Percentiles rank a stretch among this genome's conserved stretches.
phyloP scores from a whole-genome alignment of 2,888 invertebrate genomes.

The Rhorus exstirpatorius region DNA sequence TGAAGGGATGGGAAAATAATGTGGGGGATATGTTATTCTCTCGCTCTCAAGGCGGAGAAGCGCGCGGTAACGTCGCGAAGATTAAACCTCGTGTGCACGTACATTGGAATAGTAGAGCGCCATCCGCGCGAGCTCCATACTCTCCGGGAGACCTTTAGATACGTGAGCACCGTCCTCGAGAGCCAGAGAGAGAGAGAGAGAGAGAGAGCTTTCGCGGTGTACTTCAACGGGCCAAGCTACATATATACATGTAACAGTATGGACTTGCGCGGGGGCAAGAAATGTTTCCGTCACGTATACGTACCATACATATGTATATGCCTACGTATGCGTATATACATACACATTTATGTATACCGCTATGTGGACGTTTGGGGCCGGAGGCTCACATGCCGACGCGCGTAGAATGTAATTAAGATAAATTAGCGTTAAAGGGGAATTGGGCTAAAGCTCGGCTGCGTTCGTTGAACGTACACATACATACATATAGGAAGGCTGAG shows the following conservation, averaged over 20 bases:
- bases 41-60: conserved; percentile 70
- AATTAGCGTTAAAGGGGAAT: conserved; percentile 85
- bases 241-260: conserved; percentile 41
- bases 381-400: conserved; percentile 80
- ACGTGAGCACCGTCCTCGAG: conserved; percentile 52
- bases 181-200: conserved; percentile 21
- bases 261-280: conserved; percentile 33
- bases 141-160: conserved; percentile 59
- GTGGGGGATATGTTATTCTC: conserved; percentile 70
- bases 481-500: conserved; percentile 18
- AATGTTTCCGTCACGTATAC: conserved; percentile 59
- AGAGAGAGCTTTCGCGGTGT: not conserved
- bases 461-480: conserved; percentile 68
- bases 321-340: conserved; percentile 2
- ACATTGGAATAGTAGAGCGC: conserved; percentile 53
- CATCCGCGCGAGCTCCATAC: conserved; percentile 16
- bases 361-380: conserved; percentile 62
- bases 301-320: conserved; percentile 24
- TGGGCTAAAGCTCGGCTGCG: conserved; percentile 81
- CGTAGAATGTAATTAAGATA: conserved; percentile 85
- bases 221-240: conserved; percentile 28
- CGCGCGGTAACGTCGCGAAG: conserved; percentile 75
- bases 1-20: conserved; percentile 41
- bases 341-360: not conserved
- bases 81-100: conserved; percentile 78